Conservation (phyloP, 2,888 invertebrate genomes). For the Hoplodrina ambigua region DNA sequence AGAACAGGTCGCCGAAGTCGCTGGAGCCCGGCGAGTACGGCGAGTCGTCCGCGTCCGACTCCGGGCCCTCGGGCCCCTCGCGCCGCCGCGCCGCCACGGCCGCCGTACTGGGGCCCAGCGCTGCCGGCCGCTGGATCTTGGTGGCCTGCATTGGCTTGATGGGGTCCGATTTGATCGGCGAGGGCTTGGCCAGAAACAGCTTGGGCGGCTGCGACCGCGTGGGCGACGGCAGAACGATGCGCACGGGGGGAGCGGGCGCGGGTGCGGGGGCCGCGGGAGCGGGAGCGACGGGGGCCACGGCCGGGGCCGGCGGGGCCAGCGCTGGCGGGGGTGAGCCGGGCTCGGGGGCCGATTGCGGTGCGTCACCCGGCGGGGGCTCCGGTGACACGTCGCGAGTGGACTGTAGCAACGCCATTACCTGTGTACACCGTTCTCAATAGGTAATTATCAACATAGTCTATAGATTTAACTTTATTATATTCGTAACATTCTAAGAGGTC, state of each 20-base stretch:
- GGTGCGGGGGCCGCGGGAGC: constrained; percentile 63
- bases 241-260: constrained; percentile 68
- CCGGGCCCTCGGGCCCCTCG: constrained; percentile 19
- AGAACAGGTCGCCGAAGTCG: constrained; percentile 96
- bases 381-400: constrained; percentile 86
- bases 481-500: too few species aligned
- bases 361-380: constrained; percentile 81
- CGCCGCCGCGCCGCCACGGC: constrained; percentile 67
- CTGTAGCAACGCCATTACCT: constrained; percentile 90
- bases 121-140: constrained; percentile 72
- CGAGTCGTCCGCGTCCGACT: constrained; percentile 90
- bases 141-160: constrained; percentile 89
- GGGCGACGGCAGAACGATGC: constrained; percentile 88
- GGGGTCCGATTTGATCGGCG: constrained; percentile 90
- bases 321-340: constrained; percentile 57
- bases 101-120: constrained; percentile 73
- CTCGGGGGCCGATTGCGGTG: constrained; percentile 74
- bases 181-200: constrained; percentile 88
- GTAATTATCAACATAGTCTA: too few species aligned
- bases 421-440: neutral
- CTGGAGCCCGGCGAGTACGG: constrained; percentile 97
- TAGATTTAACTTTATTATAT: too few species aligned
- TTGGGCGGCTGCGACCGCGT: constrained; percentile 88
- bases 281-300: constrained; percentile 61
- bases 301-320: constrained; percentile 52